Base-by-base conservation (phyloP, 2,888 invertebrate species). In the Phortica magna region DNA sequence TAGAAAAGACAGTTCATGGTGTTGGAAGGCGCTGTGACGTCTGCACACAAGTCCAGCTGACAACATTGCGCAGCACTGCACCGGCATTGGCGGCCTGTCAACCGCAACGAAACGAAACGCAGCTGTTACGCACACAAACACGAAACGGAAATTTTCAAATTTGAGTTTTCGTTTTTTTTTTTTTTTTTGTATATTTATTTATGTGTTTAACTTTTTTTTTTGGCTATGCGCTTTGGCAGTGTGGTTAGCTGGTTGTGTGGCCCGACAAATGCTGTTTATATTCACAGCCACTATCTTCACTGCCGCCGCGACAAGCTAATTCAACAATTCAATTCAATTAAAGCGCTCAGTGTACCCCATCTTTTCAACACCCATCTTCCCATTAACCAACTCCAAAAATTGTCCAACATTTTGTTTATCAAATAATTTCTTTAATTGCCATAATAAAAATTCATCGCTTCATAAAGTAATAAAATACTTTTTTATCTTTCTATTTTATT, bases 181-280 rank as follows among this genome's bases (percentile, higher is more conserved):
- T 55, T 68, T 76, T 76, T 19, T 53, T n/a, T 14, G 53, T 64
- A 12, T 64, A 43, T 68, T 41, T 59, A 48, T 75, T 59, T 71
- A 65, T 78, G 57, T 43, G n/a, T 43, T 73, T 78, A 73, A 17
- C 41, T 68, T 80, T 59, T 78, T 83, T 77, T 82, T 86, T 91
- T 88, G 91, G 93, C 92, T 91, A 93, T 93, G 94, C 95, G 94
- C 95, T 93, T 94, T 98, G 98, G 98, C 98, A 98, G 98, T 98
- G 98, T 98, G 98, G 98, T 98, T 98, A 98, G 98, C 98, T 98
- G 98, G 98, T 98, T 98, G 98, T 98, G 96, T 95, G 91, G 91
- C 77, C 78, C 1, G 1, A 31, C 78, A 77, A 74, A 72, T 59
- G 76, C 74, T 79, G 79, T 75, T 74, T 68, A 67, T 65, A 91